A percentile compares a stretch with the other conserved stretches of the same genome.
Conservation (phyloP, 2,797 vertebrate species). For the Sparidentex hasta region DNA sequence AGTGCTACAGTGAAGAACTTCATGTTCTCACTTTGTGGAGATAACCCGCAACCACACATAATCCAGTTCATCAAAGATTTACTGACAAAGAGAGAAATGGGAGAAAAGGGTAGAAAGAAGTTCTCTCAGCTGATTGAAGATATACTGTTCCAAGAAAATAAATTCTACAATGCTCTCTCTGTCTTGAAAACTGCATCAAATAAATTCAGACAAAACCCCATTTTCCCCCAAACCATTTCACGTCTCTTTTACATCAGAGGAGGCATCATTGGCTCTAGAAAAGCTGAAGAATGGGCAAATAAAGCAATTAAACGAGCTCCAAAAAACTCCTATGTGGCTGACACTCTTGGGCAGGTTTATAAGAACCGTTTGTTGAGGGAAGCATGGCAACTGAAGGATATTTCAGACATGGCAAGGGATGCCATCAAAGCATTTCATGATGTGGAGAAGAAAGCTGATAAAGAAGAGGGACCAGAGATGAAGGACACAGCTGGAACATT, state of each 20-base stretch:
- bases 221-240: slow-evolving; percentile 44
- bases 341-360: slow-evolving; percentile 63
- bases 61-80: slow-evolving; percentile 30
- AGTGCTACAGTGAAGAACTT: not conserved
- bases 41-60: fast-evolving
- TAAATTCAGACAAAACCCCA: fast-evolving
- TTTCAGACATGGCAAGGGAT: fast-evolving
- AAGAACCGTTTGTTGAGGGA: slow-evolving; percentile 24
- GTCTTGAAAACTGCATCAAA: slow-evolving; percentile 1
- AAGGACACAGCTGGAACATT: fast-evolving
- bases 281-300: slow-evolving; percentile 43
- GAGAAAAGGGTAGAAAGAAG: fast-evolving
- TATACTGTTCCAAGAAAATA: fast-evolving
- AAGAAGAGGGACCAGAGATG: slow-evolving; percentile 14
- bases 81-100: slow-evolving; percentile 40
- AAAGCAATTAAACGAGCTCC: slow-evolving; percentile 2
- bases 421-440: slow-evolving; percentile 39
- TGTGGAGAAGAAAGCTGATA: slow-evolving; percentile 34
- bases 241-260: not conserved
- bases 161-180: fast-evolving
- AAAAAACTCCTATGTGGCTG: slow-evolving; percentile 47
- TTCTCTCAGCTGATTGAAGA: slow-evolving; percentile 54
- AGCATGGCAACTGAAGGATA: fast-evolving
- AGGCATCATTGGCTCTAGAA: fast-evolving
- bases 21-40: not conserved